Evolutionary conservation across 2,888 invertebrate genomes (phyloP).

Genomic region (Rotaria sp.): DNA sequence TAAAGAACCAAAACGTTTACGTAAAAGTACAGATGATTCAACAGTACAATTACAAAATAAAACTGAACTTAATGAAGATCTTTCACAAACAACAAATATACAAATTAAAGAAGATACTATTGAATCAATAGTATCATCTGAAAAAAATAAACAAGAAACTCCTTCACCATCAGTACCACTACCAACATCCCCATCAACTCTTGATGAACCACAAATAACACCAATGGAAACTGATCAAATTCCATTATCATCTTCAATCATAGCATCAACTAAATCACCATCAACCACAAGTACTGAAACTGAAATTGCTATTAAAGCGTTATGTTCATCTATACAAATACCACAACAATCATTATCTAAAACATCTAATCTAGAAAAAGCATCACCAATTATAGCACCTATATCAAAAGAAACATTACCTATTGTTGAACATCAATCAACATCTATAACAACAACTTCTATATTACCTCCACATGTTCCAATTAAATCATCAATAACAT

Average conservation of each 20-base stretch:
- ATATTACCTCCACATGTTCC: background rate
- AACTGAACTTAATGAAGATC: background rate
- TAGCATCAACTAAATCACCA: background rate
- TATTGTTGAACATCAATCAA: background rate
- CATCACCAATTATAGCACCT: background rate
- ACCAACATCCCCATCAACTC: constrained; percentile 29
- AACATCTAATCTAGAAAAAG: background rate
- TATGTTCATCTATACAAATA: background rate
- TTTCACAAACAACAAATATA: background rate
- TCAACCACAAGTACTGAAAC: background rate
- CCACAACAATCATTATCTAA: background rate
- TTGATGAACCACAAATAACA: background rate
- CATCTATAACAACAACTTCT: background rate
- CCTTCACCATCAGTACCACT: constrained; percentile 3
- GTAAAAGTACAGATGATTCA: background rate
- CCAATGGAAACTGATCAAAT: background rate
- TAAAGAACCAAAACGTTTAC: background rate
- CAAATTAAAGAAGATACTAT: background rate
- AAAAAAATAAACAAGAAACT: background rate
- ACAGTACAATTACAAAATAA: background rate
- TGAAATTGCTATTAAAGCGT: background rate
- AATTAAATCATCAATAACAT: background rate
- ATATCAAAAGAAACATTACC: background rate
- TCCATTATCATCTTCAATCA: background rate
- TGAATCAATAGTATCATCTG: background rate